Evolutionary conservation across 2,888 invertebrate species (phyloP), one percentile per base, ranked within the genome.

Genomic region (Melanophora roralis): DNA sequence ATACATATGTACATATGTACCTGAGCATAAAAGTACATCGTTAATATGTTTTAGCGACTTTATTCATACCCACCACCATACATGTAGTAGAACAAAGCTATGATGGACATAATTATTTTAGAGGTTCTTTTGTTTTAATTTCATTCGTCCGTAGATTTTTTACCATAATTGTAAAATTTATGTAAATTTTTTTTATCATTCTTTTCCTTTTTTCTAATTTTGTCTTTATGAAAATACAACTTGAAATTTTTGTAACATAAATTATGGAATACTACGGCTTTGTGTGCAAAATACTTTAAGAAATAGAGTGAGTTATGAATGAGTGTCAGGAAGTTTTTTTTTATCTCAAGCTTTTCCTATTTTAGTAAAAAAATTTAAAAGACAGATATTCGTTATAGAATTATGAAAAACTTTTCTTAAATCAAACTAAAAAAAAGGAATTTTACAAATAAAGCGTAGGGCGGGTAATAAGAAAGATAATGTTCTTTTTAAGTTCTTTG

Each of bases 81-180:
- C 19, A 9, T n/a, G n/a, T n/a, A 21, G 55, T 55, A 62, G 21
- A 49, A 64, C 64, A 53, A 57, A 53, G 55, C 62, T 53, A 51
- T 67, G 62, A 72, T 76, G 67, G 76, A 72, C 76, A 80, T 80
- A 76, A 80, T 80, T 80, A 76, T 80, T 67, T 55, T 36, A 62
- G 43, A 76, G 69, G 76, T 72, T 78, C 72, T 67, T 78, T 64
- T 34, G 27, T 27, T 27, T 5, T 27, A 64, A 67, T 67, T 65
- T 49, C 77, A 72, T 43, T 72, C 77, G 65, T 51, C 60, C 77
- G 59, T 53, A 51, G 65, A 60, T 65, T 51, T 11, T n/a, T 23
- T 59, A 19, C 23, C 38, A 62, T 21, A 73, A 38, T 45, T 69
- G 45, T 64, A 79, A 64, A 79, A 79, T 79, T 79, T 79, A 79